Evolutionary conservation across 2,888 invertebrate species (phyloP).

Genomic region (Athalia rosae): DNA sequence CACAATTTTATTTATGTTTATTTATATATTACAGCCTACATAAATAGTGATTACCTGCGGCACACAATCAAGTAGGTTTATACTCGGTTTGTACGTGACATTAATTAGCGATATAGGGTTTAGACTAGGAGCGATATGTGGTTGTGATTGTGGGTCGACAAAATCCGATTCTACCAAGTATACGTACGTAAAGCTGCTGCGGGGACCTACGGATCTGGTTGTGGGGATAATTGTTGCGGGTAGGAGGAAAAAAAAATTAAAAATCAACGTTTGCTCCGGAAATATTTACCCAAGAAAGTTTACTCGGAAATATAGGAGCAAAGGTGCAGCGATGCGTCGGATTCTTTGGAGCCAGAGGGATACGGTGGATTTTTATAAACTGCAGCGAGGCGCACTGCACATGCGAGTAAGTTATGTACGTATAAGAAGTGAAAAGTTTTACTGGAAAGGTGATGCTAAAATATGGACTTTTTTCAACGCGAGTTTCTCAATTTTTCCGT

Average conservation of each 20-base stretch:
- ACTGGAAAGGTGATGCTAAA: neutral
- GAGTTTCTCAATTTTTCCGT: too few relatives aligned
- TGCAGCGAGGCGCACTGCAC: neutral
- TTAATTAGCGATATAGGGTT: conserved; percentile 39
- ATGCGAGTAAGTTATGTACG: neutral
- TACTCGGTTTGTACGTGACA: conserved; percentile 35
- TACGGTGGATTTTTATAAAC: too few relatives aligned
- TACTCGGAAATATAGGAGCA: too few relatives aligned
- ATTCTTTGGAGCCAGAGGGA: too few relatives aligned
- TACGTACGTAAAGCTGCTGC: too few relatives aligned
- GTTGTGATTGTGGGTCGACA: conserved; percentile 37
- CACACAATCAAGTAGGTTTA: conserved; percentile 25
- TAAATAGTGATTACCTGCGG: conserved; percentile 31
- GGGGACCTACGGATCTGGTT: neutral
- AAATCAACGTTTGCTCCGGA: conserved; percentile 9
- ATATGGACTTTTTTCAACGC: too few relatives aligned
- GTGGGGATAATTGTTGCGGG: conserved; percentile 36
- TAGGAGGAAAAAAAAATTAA: conserved; percentile 8
- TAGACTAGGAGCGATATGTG: conserved; percentile 44
- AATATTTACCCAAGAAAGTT: neutral
- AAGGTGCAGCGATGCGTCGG: too few relatives aligned
- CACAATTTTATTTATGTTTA: too few relatives aligned
- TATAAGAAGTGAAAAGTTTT: neutral
- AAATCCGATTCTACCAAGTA: conserved; percentile 28
- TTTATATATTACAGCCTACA: conserved; percentile 17